These are phyloP conservation scores for Macrobrachium nipponense DNA, from an alignment of 1,140 invertebrate species.

Conservation along the genomic window DNA sequence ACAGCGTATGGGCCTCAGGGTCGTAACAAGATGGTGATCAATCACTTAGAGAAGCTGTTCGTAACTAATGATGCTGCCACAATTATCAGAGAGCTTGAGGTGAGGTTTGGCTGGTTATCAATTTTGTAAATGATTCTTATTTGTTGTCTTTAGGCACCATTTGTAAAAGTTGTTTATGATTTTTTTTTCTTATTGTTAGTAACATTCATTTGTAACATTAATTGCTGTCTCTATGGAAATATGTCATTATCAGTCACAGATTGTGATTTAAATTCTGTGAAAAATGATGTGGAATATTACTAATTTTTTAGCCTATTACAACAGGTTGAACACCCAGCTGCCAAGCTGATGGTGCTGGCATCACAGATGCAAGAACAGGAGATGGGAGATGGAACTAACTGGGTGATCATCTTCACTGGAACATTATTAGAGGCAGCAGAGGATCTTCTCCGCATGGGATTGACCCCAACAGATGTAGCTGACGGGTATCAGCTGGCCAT, in stretches of 20 bases:
- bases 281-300: constrained; percentile 8
- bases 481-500: constrained; percentile 94
- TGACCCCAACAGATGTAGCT: constrained; percentile 94
- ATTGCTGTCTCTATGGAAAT: too few relatives aligned
- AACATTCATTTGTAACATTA: background rate
- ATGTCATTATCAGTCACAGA: too few relatives aligned
- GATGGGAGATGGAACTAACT: constrained; percentile 99
- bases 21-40: constrained; percentile 99
- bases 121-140: too few relatives aligned
- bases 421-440: constrained; percentile 92
- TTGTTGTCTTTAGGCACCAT: too few relatives aligned
- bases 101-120: constrained; percentile 64
- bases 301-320: constrained; percentile 65
- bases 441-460: constrained; percentile 90
- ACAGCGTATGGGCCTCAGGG: constrained; percentile 98
- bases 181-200: background rate
- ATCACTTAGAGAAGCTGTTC: constrained; percentile 98
- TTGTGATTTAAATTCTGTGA: too few relatives aligned
- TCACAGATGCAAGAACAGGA: constrained; percentile 99
- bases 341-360: constrained; percentile 95
- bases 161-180: too few relatives aligned
- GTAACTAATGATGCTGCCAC: constrained; percentile 99
- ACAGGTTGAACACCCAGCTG: constrained; percentile 95
- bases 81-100: constrained; percentile 94
- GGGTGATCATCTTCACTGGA: constrained; percentile 95